Evolutionary conservation across 2,888 invertebrate species (phyloP).

Genomic region (Embidobia sp.): DNA sequence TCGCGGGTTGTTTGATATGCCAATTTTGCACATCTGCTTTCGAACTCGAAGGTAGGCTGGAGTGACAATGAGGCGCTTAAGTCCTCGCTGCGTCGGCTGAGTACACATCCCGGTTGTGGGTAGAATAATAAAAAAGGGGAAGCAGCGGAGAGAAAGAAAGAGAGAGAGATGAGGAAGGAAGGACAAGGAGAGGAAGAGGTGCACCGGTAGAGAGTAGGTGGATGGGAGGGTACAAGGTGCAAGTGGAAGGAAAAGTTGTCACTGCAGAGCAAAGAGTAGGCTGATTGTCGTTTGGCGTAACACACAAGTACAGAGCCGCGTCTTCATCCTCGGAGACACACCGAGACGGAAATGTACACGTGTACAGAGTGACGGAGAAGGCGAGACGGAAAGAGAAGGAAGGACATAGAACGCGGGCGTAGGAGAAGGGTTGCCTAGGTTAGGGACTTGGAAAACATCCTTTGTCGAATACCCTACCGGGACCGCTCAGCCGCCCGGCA

Average conservation of each 20-base stretch:
- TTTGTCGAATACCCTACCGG: conserved; percentile 81
- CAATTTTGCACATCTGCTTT: conserved; percentile 79
- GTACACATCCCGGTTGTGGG: conserved; percentile 74
- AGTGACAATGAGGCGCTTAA: conserved; percentile 79
- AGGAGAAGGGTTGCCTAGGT: conserved; percentile 81
- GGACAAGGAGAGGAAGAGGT: conserved; percentile 31
- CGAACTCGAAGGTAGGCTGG: conserved; percentile 73
- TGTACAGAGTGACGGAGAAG: conserved; percentile 32
- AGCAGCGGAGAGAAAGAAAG: neutral
- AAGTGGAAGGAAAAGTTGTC: conserved; percentile 55
- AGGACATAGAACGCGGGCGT: conserved; percentile 60
- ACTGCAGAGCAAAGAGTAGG: conserved; percentile 58
- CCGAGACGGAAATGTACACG: conserved; percentile 69
- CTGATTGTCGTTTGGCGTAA: conserved; percentile 56
- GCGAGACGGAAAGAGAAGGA: conserved; percentile 19
- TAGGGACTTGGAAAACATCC: conserved; percentile 81
- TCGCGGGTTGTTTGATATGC: conserved; percentile 68
- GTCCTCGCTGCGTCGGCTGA: conserved; percentile 78
- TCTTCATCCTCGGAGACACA: conserved; percentile 67
- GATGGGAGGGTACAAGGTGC: conserved; percentile 51
- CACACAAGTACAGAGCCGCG: conserved; percentile 41
- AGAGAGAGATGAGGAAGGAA: neutral
- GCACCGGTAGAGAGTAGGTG: conserved; percentile 50
- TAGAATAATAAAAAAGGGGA: conserved; percentile 59
- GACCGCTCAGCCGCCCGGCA: conserved; percentile 79